Base-by-base conservation (phyloP, 1,140 invertebrate species). In the Limonius californicus region DNA sequence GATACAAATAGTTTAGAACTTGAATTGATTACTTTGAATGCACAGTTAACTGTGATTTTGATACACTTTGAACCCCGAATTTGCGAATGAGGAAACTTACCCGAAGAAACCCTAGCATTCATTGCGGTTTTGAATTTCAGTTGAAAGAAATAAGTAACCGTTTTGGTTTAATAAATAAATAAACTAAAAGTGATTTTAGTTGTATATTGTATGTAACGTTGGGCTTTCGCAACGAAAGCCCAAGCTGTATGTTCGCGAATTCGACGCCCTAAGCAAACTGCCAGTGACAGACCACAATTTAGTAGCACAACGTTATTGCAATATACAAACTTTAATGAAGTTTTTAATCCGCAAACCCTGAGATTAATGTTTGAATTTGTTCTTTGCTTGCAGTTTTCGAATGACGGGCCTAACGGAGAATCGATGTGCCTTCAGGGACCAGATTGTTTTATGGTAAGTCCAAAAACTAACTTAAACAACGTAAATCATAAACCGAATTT, bases 391-490 rank as follows among this genome's bases (percentile, higher is more conserved):
- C 81, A 84, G 82, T 84, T 84, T 63, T 79, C 76, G 70, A 75
- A 74, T 73, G 76, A 79, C 74, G 82, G 70, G 72, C 80, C 76
- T n/a, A 76, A 81, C 69, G 81, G 81, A 73, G 83, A 84, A 76
- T 82, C 82, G 43, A 82, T 82, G 71, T 85, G 84, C 74, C 78
- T 85, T 71, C 84, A 85, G 71, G 83, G 82, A 72, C 82, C 84
- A 60, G 84, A 84, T 76, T 85, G 84, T 74, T 85, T 84, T 78
- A 84, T 84, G 83, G 84, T 85, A 72, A 84, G 82, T 81, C 59
- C 11, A 18, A 16, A 50, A 50, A 18, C 2, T 27, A 27, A 27
- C n/a, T n/a, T n/a, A n/a, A 35, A 35, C 32, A 35, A 35, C 32
- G 8, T n/a, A n/a, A n/a, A n/a, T 35, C 32, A n/a, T 35, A 35